Conservation (phyloP, 2,113 vertebrate genomes). For the Silurus asotus region DNA sequence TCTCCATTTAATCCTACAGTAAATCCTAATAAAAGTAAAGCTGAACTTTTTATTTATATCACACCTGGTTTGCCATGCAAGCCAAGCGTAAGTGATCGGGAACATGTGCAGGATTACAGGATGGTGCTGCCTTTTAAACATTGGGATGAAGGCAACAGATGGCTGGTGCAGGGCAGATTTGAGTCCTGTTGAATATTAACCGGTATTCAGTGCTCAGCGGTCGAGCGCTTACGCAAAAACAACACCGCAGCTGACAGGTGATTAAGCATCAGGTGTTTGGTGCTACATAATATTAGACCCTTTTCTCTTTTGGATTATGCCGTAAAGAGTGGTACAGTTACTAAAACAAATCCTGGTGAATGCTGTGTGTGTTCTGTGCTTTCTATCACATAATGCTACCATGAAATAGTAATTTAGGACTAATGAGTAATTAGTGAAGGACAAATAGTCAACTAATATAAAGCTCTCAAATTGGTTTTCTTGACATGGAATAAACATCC, state of each 20-base stretch:
- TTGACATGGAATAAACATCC: not conserved
- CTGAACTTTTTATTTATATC: not conserved
- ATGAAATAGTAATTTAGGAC: too few species aligned
- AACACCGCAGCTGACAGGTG: slow-evolving; percentile 4
- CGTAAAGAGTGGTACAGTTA: not conserved
- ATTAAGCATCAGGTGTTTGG: slow-evolving; percentile 20
- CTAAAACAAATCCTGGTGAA: not conserved
- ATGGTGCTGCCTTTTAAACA: slow-evolving; percentile 11
- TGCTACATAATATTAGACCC: not conserved
- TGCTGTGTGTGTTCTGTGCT: not conserved
- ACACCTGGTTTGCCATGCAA: slow-evolving; percentile 6
- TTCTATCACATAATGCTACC: not conserved
- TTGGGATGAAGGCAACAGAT: slow-evolving; percentile 27
- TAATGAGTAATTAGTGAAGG: not conserved
- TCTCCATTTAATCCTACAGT: not conserved
- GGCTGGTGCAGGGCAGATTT: slow-evolving; percentile 22
- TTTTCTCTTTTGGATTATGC: not conserved
- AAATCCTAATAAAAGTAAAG: not conserved
- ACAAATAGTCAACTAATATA: not conserved
- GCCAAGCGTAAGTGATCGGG: not conserved
- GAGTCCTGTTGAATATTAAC: slow-evolving; percentile 46
- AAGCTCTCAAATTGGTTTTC: not conserved
- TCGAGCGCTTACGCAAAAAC: slow-evolving; percentile 25
- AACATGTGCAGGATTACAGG: not conserved
- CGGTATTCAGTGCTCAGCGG: slow-evolving; percentile 21